These are phyloP conservation scores for Ashinkailepas kermadecensis DNA, from an alignment of 2,888 invertebrate species.

Conservation along the genomic window DNA sequence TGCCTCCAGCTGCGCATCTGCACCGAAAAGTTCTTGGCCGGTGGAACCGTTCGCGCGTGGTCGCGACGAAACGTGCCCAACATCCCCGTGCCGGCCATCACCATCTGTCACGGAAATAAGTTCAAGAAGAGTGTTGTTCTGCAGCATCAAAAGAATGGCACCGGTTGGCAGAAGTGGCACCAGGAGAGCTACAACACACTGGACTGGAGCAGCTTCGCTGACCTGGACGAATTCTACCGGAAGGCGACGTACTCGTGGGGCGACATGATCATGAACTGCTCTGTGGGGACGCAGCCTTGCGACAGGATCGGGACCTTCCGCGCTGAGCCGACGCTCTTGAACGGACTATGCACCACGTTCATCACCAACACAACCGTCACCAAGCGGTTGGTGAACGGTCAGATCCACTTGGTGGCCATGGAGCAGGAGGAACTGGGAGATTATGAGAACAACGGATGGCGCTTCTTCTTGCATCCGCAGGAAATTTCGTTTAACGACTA, in stretches of 20 bases:
- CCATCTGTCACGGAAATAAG: constrained; percentile 12
- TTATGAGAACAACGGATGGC: not conserved
- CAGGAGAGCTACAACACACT: not conserved
- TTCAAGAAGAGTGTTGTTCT: not conserved
- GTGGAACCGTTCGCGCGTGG: not conserved
- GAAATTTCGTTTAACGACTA: not conserved
- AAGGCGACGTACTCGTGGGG: not conserved
- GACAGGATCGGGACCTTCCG: not conserved
- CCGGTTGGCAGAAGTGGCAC: not conserved
- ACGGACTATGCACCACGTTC: constrained; percentile 14
- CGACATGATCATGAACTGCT: not conserved
- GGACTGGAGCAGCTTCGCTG: constrained; percentile 1
- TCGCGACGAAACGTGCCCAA: not conserved
- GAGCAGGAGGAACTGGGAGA: not conserved
- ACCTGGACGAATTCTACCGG: not conserved
- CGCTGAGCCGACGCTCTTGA: not conserved
- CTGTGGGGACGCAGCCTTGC: not conserved
- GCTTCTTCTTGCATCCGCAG: not conserved
- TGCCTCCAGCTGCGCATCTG: not conserved
- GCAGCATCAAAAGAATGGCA: not conserved
- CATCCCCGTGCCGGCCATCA: constrained; percentile 22
- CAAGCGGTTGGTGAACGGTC: not conserved
- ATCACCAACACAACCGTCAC: not conserved
- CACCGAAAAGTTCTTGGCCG: not conserved
- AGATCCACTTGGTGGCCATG: not conserved